A percentile compares a stretch with the other conserved stretches of the same genome.
Conservation (phyloP, 2,888 invertebrate genomes). For the Lamellibrachia satsuma region DNA sequence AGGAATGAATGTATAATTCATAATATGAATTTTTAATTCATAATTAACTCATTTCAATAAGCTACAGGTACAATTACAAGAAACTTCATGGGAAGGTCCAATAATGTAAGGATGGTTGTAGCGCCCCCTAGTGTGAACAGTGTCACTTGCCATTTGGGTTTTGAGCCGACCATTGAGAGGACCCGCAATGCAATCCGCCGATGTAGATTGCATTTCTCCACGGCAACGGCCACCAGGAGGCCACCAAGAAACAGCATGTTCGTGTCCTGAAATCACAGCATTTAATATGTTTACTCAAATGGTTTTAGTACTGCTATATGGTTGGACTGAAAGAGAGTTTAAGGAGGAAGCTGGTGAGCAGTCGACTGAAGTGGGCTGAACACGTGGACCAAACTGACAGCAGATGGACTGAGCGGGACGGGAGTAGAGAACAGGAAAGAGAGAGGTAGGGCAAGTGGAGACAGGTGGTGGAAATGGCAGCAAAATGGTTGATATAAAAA, state of each 20-base stretch:
- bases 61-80: neutral
- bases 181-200: slow-evolving; percentile 86
- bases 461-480: too few species aligned
- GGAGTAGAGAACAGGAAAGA: too few species aligned
- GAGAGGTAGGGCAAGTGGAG: too few species aligned
- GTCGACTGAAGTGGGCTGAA: too few species aligned
- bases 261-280: slow-evolving; percentile 57
- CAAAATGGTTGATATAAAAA: too few species aligned
- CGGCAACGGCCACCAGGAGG: slow-evolving; percentile 87
- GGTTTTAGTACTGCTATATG: too few species aligned
- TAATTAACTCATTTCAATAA: neutral
- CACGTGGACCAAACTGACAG: too few species aligned
- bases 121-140: neutral
- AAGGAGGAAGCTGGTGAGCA: too few species aligned
- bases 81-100: neutral
- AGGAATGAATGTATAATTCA: neutral
- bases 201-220: slow-evolving; percentile 89
- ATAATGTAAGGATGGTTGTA: neutral
- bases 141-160: slow-evolving; percentile 65
- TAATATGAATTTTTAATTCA: neutral
- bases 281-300: slow-evolving; percentile 28
- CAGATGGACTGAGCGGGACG: too few species aligned
- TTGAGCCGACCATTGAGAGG: slow-evolving; percentile 73
- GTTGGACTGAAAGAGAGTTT: too few species aligned
- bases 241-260: slow-evolving; percentile 74